phyloP scores from a whole-genome alignment of 2,113 vertebrate species.

The Corynorhinus townsendii region DNA sequence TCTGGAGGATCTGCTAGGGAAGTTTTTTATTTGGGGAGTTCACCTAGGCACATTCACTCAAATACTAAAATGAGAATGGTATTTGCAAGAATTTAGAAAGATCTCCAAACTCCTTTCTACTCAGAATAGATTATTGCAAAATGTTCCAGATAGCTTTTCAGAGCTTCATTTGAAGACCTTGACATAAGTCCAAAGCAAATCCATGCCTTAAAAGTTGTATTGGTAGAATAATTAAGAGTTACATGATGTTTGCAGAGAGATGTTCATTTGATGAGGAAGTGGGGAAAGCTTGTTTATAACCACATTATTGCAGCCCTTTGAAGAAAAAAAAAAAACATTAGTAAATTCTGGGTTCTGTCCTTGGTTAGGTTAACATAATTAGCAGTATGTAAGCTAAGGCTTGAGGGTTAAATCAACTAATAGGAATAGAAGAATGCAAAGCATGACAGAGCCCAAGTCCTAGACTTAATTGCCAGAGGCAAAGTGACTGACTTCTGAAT shows the following conservation, averaged over 20 bases:
- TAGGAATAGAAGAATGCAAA: not conserved
- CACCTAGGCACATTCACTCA: not conserved
- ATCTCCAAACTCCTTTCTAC: not conserved
- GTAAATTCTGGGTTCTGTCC: not conserved
- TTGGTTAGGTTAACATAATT: not conserved
- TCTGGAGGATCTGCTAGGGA: not conserved
- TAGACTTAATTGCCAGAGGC: not conserved
- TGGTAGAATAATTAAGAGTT: not conserved
- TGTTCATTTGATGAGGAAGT: conserved; percentile 18
- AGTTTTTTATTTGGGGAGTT: not conserved
- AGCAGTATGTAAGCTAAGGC: not conserved
- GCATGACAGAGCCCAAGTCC: not conserved
- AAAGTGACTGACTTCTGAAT: not conserved
- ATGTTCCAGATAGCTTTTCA: not conserved
- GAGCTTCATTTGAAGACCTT: conserved; percentile 17
- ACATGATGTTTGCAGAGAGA: not conserved
- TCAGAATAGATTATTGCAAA: not conserved
- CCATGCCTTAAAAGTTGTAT: not conserved
- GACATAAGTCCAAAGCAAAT: conserved; percentile 10
- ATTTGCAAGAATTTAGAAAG: conserved; percentile 6
- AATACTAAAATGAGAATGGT: not conserved
- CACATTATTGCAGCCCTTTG: not conserved
- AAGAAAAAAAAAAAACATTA: not conserved
- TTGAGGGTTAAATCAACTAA: not conserved
- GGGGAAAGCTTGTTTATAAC: not conserved